A percentile compares a stretch with the other conserved stretches of the same genome.
Conservation (phyloP, 1,140 invertebrate species). For the Brachionus manjavacas region DNA sequence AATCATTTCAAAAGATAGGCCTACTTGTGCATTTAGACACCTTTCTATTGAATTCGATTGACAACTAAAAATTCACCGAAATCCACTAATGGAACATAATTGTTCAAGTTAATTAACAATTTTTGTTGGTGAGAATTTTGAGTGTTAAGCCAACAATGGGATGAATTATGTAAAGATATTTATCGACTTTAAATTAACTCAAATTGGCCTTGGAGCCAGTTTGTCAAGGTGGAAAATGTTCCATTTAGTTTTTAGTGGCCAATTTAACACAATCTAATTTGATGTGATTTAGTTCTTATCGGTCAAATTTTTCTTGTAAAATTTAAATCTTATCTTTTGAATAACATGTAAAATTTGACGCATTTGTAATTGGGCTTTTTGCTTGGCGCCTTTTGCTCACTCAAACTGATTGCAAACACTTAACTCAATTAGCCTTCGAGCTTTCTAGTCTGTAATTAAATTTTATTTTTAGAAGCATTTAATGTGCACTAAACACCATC, state of each 20-base stretch:
- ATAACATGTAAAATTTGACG: conserved; percentile 23
- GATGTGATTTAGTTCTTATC: conserved; percentile 18
- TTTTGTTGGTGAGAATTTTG: conserved; percentile 18
- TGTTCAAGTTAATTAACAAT: conserved; percentile 3
- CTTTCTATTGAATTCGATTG: conserved; percentile 25
- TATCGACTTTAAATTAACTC: neutral
- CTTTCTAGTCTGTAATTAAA: neutral
- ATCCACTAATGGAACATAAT: neutral
- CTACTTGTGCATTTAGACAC: neutral
- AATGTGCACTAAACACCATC: neutral
- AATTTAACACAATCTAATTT: conserved; percentile 14
- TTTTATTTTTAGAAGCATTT: neutral
- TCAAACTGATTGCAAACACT: conserved; percentile 20
- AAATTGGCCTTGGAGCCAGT: neutral
- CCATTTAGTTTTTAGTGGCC: neutral
- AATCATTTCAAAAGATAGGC: conserved; percentile 5
- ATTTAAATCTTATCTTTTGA: neutral
- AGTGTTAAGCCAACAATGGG: neutral
- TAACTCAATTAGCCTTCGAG: conserved; percentile 13
- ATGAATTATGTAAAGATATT: conserved; percentile 20
- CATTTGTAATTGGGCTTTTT: neutral
- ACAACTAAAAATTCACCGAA: conserved; percentile 9
- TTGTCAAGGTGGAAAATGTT: neutral
- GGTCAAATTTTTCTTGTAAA: neutral
- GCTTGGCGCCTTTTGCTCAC: neutral